These are phyloP conservation scores for Catocala nupta DNA, from an alignment of 2,888 invertebrate species.

Conservation along the genomic window DNA sequence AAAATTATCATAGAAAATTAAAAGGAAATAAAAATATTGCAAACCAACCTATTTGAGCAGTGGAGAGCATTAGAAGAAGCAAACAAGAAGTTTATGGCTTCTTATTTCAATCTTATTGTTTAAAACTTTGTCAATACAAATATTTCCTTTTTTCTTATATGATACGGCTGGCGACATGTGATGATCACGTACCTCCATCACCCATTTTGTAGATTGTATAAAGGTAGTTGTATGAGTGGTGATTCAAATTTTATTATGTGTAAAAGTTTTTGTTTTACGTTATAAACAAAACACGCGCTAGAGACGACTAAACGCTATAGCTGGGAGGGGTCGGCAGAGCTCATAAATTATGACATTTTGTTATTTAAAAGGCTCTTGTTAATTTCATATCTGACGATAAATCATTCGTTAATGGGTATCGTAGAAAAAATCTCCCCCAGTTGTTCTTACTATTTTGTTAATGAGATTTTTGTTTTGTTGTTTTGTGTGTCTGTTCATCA, in stretches of 20 bases:
- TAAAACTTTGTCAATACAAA: too few relatives aligned
- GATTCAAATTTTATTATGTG: background rate
- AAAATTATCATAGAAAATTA: too few relatives aligned
- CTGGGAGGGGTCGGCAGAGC: conserved; percentile 49
- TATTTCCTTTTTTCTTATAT: too few relatives aligned
- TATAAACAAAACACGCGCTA: conserved; percentile 13
- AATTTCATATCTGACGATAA: conserved; percentile 67
- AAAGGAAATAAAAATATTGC: too few relatives aligned
- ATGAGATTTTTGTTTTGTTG: conserved; percentile 42
- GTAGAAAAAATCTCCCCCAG: conserved; percentile 47
- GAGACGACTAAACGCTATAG: conserved; percentile 19
- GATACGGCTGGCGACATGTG: too few relatives aligned
- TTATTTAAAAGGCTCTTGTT: conserved; percentile 73
- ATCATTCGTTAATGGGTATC: conserved; percentile 61
- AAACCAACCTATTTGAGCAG: too few relatives aligned
- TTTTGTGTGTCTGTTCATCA: conserved; percentile 16
- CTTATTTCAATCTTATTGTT: too few relatives aligned
- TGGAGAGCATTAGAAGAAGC: too few relatives aligned
- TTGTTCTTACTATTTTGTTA: conserved; percentile 47
- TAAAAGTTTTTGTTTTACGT: background rate
- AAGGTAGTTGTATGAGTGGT: too few relatives aligned
- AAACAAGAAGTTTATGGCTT: too few relatives aligned
- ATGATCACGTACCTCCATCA: too few relatives aligned
- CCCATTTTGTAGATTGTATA: too few relatives aligned
- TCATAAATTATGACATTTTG: conserved; percentile 74